Percentiles rank a stretch among this genome's conserved stretches.
phyloP scores from a whole-genome alignment of 2,888 invertebrate species.

The Nomada goodeniana region DNA sequence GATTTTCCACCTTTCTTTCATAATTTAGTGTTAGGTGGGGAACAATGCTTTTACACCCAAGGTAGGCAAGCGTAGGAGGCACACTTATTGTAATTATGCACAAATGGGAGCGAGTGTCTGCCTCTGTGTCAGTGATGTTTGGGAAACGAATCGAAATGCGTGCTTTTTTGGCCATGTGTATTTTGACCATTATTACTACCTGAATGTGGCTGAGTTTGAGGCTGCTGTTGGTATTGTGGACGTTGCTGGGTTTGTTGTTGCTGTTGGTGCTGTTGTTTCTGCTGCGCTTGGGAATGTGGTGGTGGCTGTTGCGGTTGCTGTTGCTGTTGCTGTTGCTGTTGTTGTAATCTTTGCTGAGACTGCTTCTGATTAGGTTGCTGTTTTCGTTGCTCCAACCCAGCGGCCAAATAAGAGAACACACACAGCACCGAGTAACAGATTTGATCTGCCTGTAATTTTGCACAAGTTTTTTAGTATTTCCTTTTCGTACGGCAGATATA shows the following conservation, averaged over 20 bases:
- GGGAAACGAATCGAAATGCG: constrained; percentile 74
- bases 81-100: constrained; percentile 79
- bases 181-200: constrained; percentile 53
- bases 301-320: constrained; percentile 76
- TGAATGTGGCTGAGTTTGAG: constrained; percentile 83
- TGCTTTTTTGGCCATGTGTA: constrained; percentile 69
- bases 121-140: constrained; percentile 82
- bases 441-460: constrained; percentile 94
- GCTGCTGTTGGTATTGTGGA: constrained; percentile 81
- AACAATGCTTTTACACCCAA: constrained; percentile 77
- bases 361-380: constrained; percentile 77
- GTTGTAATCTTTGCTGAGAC: constrained; percentile 76
- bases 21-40: constrained; percentile 5
- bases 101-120: constrained; percentile 82
- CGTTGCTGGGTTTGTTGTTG: constrained; percentile 81
- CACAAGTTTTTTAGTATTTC: not conserved
- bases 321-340: constrained; percentile 76
- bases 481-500: not conserved
- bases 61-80: constrained; percentile 82
- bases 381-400: constrained; percentile 91
- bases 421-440: constrained; percentile 99
- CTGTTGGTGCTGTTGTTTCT: constrained; percentile 85
- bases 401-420: constrained; percentile 99
- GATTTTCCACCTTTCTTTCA: not conserved
- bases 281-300: constrained; percentile 53